A percentile compares a stretch with the other conserved stretches of the same genome.
These are phyloP conservation scores for Strigamia crassipes DNA, from an alignment of 2,888 invertebrate species.

Conservation along the genomic window DNA sequence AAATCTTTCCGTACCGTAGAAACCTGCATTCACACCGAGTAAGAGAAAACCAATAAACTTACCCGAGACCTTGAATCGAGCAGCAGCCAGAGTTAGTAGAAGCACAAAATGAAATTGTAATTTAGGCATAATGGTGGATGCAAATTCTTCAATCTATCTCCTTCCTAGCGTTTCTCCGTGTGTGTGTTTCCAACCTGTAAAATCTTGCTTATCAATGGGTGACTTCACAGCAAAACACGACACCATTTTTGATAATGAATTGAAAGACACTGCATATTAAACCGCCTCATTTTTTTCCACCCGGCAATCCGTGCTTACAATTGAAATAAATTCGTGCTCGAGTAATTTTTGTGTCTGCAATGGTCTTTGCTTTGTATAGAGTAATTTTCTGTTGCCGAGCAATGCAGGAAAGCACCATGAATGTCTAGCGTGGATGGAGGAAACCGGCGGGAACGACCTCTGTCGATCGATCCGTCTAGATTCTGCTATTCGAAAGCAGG, in stretches of 20 bases:
- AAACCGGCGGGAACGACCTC: slow-evolving; percentile 36
- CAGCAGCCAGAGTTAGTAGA: neutral
- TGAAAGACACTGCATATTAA: neutral
- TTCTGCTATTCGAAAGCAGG: slow-evolving; percentile 3
- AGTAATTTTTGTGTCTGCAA: neutral
- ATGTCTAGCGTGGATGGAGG: slow-evolving; percentile 2
- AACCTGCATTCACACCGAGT: neutral
- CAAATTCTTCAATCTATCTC: neutral
- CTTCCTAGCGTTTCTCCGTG: neutral
- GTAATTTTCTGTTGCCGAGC: neutral
- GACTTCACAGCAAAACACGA: slow-evolving; percentile 8
- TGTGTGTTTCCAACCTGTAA: neutral
- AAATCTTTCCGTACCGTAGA: neutral
- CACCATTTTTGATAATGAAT: slow-evolving; percentile 17
- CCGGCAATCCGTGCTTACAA: neutral
- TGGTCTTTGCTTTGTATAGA: neutral
- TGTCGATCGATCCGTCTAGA: slow-evolving; percentile 24
- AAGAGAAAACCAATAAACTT: slow-evolving; percentile 22
- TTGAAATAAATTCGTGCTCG: neutral
- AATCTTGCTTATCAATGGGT: slow-evolving; percentile 10
- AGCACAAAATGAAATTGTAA: neutral
- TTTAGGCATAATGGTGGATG: neutral
- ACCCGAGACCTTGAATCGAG: slow-evolving; percentile 37
- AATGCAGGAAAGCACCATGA: slow-evolving; percentile 24
- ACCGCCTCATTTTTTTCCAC: neutral